Base-by-base conservation (phyloP, 2,888 invertebrate genomes). In the Cheilosia pagana region DNA sequence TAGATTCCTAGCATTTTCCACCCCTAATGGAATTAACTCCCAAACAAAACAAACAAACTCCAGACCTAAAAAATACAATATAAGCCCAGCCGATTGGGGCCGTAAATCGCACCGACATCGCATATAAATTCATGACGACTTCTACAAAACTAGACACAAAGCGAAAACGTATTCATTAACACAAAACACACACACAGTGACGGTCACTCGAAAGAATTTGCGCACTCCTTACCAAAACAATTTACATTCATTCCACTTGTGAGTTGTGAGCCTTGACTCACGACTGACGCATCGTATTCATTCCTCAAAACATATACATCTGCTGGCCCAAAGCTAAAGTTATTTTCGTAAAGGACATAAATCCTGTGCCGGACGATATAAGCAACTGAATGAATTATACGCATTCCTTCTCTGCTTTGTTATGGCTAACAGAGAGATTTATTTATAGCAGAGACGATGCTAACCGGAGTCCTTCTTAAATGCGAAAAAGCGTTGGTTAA, bases 131-230 rank as follows among this genome's bases (percentile, higher is more conserved):
- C 81, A 76, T 65, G 52, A 35, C 31, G 28, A 35, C 63, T 68
- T 19, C 43, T 23, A 5, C 25, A 19, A 65, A 67, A 41, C 31
- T 21, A 72, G 43, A 52, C 59, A 28, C 10, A 50, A 70, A 76
- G 39, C 52, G 43, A 39, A 81, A 76, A 71, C 70, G 50, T 76
- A 60, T 81, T 81, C 81, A 81, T 81, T 81, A 77, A 59, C 65
- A 67, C 71, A 48, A 43, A 19, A 1, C 8, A 7, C 8, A 6
- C 28, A 28, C 1, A 28, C 8, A 8, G 21, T 45, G 59, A 70
- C 59, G 52, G 60, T 41, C 59, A 52, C 21, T 75, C 28, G 41
- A 72, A 52, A 72, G 60, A 62, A 53, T 72, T 55, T 75, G 8
- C 25, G 45, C 16, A 7, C 43, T 16, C n/a, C 43, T 16, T 7